A percentile compares a stretch with the other conserved stretches of the same genome.
Conservation (phyloP, 1,140 invertebrate genomes). For the Laupala kohalensis region DNA sequence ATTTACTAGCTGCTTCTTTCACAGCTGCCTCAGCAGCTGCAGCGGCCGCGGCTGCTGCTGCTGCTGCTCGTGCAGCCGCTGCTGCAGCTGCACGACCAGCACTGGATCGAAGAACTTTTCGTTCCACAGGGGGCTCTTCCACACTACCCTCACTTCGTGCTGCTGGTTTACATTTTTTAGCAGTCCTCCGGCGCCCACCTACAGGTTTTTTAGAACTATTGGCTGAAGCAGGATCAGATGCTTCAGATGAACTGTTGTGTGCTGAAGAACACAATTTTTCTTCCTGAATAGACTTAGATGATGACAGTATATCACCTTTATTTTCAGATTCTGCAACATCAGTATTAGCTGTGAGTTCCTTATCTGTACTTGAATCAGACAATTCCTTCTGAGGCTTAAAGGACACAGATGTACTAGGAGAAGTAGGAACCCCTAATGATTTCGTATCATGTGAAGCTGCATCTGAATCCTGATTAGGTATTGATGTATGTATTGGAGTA, state of each 20-base stretch:
- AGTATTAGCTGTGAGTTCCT: no score
- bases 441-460: no score
- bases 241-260: neutral
- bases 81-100: slow-evolving; percentile 27
- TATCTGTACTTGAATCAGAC: no score
- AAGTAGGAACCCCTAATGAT: no score
- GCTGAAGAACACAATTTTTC: neutral
- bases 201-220: neutral
- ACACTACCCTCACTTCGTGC: slow-evolving; percentile 15
- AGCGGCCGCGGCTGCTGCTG: slow-evolving; percentile 13
- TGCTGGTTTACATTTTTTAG: slow-evolving; percentile 8
- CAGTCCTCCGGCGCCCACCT: neutral
- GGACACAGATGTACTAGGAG: no score
- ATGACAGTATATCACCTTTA: no score
- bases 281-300: neutral
- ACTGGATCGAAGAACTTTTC: slow-evolving; percentile 33
- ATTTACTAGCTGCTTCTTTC: slow-evolving; percentile 1
- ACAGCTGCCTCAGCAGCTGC: slow-evolving; percentile 1
- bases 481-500: no score
- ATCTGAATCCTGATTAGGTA: no score
- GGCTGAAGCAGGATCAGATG: neutral
- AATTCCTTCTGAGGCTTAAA: no score
- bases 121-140: slow-evolving; percentile 30
- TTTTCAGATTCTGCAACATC: no score
- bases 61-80: slow-evolving; percentile 18